Conservation (phyloP, 2,113 vertebrate genomes). For the Phyllopteryx taeniolatus region DNA sequence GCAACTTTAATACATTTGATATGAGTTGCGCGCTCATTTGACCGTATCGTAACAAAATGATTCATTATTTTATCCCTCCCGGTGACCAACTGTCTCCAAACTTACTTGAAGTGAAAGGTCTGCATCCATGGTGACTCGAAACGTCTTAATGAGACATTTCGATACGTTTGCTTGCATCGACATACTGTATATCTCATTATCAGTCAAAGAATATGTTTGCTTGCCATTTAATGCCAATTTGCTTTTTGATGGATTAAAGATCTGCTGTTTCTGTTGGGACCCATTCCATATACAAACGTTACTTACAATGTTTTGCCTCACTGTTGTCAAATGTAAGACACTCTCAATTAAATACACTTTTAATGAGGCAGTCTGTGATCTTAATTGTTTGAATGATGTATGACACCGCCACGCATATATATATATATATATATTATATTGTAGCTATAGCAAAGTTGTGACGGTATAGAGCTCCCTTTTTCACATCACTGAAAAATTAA, state of each 20-base stretch:
- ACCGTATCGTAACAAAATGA: slow-evolving; percentile 41
- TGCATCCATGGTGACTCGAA: slow-evolving; percentile 12
- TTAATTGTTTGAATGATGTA: slow-evolving; percentile 50
- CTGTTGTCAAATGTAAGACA: slow-evolving; percentile 63
- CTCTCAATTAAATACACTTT: slow-evolving; percentile 29
- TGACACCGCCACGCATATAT: slow-evolving; percentile 20
- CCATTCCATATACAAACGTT: neutral
- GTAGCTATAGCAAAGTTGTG: slow-evolving; percentile 18
- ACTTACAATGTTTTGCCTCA: slow-evolving; percentile 17
- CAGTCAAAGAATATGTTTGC: slow-evolving; percentile 23
- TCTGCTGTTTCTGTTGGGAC: neutral
- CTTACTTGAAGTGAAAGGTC: slow-evolving; percentile 25
- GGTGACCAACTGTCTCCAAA: slow-evolving; percentile 16
- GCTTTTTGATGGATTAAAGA: slow-evolving; percentile 33
- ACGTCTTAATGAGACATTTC: slow-evolving; percentile 32
- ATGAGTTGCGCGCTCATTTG: slow-evolving; percentile 20
- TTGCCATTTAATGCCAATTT: slow-evolving; percentile 55
- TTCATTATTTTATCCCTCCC: slow-evolving; percentile 19
- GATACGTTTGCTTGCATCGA: slow-evolving; percentile 36
- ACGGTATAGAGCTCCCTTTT: slow-evolving; percentile 23
- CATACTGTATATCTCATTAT: slow-evolving; percentile 14
- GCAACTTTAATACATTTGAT: slow-evolving; percentile 35
- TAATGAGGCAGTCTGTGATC: slow-evolving; percentile 33
- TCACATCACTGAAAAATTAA: slow-evolving; percentile 55
- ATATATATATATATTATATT: neutral